A percentile compares a stretch with the other conserved stretches of the same genome.
Evolutionary conservation across 2,797 vertebrate species (phyloP).

Genomic region (Dermochelys coriacea): DNA sequence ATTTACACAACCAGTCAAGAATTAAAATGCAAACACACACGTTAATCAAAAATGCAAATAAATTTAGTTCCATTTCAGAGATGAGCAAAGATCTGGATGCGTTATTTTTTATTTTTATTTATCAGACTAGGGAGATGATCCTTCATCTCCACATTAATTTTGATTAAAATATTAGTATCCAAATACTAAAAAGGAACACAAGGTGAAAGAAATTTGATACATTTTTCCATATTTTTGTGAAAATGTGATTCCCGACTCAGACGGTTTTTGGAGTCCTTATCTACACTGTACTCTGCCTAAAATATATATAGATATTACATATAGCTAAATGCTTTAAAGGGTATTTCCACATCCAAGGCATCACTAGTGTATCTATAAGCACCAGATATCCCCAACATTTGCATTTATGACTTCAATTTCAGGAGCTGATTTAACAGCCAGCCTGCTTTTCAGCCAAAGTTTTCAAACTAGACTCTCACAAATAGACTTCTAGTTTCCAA

Average conservation of each 20-base stretch:
- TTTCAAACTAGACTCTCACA: background rate
- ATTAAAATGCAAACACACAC: rapidly evolving
- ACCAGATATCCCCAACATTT: background rate
- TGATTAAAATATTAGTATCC: background rate
- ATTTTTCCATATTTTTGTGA: background rate
- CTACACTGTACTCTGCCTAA: background rate
- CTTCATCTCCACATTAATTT: background rate
- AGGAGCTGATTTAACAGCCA: background rate
- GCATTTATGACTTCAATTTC: background rate
- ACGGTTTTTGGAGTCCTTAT: background rate
- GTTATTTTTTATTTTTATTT: background rate
- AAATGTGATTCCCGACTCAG: background rate
- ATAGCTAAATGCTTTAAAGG: background rate
- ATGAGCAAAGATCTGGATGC: background rate
- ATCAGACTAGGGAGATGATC: background rate
- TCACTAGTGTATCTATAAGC: background rate
- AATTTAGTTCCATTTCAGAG: background rate
- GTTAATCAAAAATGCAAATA: background rate
- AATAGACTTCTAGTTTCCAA: background rate
- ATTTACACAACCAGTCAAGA: background rate
- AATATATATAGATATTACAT: background rate
- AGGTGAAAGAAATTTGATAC: background rate
- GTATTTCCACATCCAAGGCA: rapidly evolving
- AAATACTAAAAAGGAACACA: background rate
- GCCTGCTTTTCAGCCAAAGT: background rate